Evolutionary conservation across 2,113 vertebrate genomes (phyloP).

Genomic region (Oryzias curvinotus): DNA sequence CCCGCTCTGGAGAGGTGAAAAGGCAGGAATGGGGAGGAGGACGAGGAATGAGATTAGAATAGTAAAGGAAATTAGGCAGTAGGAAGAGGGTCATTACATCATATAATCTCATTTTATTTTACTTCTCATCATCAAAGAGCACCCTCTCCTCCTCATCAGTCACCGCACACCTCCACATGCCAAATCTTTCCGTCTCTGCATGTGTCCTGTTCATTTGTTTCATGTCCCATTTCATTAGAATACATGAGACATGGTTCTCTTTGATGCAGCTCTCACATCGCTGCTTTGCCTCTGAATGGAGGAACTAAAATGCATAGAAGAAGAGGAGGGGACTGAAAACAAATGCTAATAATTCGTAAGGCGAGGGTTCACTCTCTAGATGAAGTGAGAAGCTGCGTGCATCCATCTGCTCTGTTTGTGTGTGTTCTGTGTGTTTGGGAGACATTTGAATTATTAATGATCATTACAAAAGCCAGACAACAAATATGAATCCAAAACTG

Average conservation of each 20-base stretch:
- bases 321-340: neutral
- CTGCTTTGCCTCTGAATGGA: conserved; percentile 60
- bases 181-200: conserved; percentile 32
- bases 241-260: conserved; percentile 55
- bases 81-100: conserved; percentile 17
- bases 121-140: conserved; percentile 46
- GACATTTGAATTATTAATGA: conserved; percentile 28
- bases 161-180: conserved; percentile 38
- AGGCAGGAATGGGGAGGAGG: neutral
- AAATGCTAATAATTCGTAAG: conserved; percentile 29
- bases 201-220: conserved; percentile 53
- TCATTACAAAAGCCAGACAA: conserved; percentile 26
- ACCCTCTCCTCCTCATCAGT: conserved; percentile 22
- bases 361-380: conserved; percentile 23
- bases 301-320: conserved; percentile 31
- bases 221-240: conserved; percentile 61
- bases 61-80: neutral
- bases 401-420: conserved; percentile 20
- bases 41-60: neutral
- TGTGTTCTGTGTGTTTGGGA: conserved; percentile 19
- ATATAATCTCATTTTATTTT: conserved; percentile 25
- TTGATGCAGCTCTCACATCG: conserved; percentile 54
- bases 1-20: conserved; percentile 76
- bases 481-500: conserved; percentile 29
- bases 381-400: conserved; percentile 24